Evolutionary conservation across 2,888 invertebrate genomes (phyloP), one percentile per base, ranked within the genome.

Genomic region (Clunio marinus): DNA sequence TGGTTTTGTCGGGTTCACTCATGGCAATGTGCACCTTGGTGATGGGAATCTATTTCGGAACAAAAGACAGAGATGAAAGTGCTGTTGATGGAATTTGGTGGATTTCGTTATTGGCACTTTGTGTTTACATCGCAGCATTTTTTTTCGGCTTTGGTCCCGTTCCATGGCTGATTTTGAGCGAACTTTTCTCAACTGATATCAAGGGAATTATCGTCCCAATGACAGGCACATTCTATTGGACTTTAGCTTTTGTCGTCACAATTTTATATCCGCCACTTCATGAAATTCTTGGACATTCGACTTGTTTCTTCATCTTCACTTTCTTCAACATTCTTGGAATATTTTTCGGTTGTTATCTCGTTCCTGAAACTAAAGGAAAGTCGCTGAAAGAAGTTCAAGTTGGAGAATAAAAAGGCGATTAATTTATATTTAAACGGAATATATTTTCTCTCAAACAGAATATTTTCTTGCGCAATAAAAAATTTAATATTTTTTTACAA

Each of bases 121-220:
- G 90, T 58, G 71, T 89, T 1, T 94, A 91, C 77, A 87, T 93
- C 17, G 77, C 90, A 20, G 84, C 89, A 51, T 94, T 93, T 79
- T 90, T 91, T 0, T 74, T 93, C 37, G 93, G 93, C 60, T 88
- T 87, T 73, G 94, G 93, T 0, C 93, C 94, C 0, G 89, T 94
- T 57, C 93, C 93, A 0, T 79, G 78, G 78, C 83, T 93, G 82
- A 88, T 79, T 78, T 82, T 88, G 76, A 85, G 92, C 1, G 94
- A 94, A 76, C 80, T 94, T 10, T 89, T 94, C 76, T 83, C 90
- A 60, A 82, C 88, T 1, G 87, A 91, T 73, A 88, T 92, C 69
- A 91, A 91, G 75, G 88, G 86, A 2, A 82, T 88, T 67, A 89
- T 88, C 24, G 85, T 87, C 17, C 89, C 91, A 0, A 84, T 90